Evolutionary conservation across 2,888 invertebrate species (phyloP), one percentile per base, ranked within the genome.

Genomic region (Sphaerophoria taeniata): DNA sequence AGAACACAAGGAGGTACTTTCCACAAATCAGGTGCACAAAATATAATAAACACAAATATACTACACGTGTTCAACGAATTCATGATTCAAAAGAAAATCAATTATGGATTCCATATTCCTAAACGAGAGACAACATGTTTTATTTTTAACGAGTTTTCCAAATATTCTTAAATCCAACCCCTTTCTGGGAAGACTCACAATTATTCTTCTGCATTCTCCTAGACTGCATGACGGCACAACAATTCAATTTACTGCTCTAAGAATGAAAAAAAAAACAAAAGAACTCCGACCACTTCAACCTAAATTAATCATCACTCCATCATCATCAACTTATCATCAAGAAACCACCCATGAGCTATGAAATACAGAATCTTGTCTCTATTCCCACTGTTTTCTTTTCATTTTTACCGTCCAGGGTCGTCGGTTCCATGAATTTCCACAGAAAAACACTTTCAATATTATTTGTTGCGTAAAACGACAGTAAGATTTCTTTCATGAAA

Each of bases 291-390:
- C 45, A 74, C 49, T 34, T 49, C 36, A 65, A 49, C 63, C 63
- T 49, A 16, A 49, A 65, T 49, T 65, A 49, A 65, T 65, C 63
- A 65, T 47, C 63, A 65, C 63, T n/a, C n/a, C n/a, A n/a, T n/a
- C n/a, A n/a, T n/a, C 49, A 36, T 36, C 49, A 49, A 49, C 47
- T 34, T 11, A 65, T 49, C 49, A 65, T 49, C 49, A 58, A 55
- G 53, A 4, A 67, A 43, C 67, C 67, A 60, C 43, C 34, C 49
- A 5, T 33, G 45, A 47, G 47, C 14, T 16, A 34, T n/a, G 5
- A 34, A 65, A 65, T n/a, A 65, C 49, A 63, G 33, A 63, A 34
- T 47, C 47, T 7, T 45, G n/a, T 7, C 12, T 47, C 33, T 6
- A 61, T 61, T 45, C 31, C 47, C 45, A 33, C 45, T 61, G 14